A percentile compares a stretch with the other conserved stretches of the same genome.
Evolutionary conservation across 2,797 vertebrate species (phyloP).

Genomic region (Rhyacichthys aspro): DNA sequence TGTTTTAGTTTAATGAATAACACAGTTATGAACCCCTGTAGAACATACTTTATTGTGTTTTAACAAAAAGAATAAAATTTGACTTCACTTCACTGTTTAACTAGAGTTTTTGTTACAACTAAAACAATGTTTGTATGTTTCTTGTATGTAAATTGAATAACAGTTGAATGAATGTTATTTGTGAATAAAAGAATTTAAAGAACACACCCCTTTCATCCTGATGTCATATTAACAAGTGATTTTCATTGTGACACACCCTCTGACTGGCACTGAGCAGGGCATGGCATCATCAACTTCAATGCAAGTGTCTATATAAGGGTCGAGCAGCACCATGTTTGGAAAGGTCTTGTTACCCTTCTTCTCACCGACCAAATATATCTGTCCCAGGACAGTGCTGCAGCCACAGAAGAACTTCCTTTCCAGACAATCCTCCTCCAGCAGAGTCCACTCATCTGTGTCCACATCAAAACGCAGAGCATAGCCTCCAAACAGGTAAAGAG

Average conservation of each 20-base stretch:
- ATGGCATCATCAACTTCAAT: slow-evolving; percentile 80
- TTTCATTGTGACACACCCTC: slow-evolving; percentile 81
- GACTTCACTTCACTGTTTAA: no score
- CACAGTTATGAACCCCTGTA: neutral
- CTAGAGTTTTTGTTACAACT: no score
- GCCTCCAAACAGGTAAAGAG: slow-evolving; percentile 88
- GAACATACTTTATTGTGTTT: neutral
- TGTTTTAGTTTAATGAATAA: no score
- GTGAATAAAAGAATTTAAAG: no score
- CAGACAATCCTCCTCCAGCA: slow-evolving; percentile 82
- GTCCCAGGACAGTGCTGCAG: slow-evolving; percentile 82
- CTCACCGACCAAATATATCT: slow-evolving; percentile 87
- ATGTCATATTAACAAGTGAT: slow-evolving; percentile 8
- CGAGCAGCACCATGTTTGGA: slow-evolving; percentile 84
- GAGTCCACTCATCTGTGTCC: slow-evolving; percentile 87
- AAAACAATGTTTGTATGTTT: neutral
- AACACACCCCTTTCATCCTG: neutral
- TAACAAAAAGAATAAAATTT: neutral
- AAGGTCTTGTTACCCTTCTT: slow-evolving; percentile 81
- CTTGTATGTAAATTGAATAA: no score
- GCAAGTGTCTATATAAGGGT: slow-evolving; percentile 86
- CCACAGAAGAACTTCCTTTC: slow-evolving; percentile 87
- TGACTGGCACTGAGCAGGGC: slow-evolving; percentile 86
- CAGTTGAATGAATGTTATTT: neutral
- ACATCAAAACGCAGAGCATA: slow-evolving; percentile 84